A percentile compares a stretch with the other conserved stretches of the same genome.
These are phyloP conservation scores for Eidolon helvum DNA, from an alignment of 2,113 vertebrate genomes.

Conservation along the genomic window DNA sequence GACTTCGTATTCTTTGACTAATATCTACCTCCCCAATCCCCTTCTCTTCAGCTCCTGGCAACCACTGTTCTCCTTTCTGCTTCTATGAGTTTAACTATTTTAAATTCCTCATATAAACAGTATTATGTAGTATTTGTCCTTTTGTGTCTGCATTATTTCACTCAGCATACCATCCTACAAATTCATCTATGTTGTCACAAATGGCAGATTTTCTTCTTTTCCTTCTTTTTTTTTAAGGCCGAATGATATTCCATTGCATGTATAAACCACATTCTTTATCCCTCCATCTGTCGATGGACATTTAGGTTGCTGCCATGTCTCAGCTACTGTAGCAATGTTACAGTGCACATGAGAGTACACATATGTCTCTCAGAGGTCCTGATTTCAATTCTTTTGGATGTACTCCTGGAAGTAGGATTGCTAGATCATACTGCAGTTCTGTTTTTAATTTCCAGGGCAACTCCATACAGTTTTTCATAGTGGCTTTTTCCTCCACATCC, in stretches of 20 bases:
- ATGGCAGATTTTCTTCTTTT: background rate
- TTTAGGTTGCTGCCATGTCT: background rate
- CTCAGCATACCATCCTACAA: background rate
- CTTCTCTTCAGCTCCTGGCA: background rate
- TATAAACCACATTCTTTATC: background rate
- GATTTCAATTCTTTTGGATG: background rate
- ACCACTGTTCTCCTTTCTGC: background rate
- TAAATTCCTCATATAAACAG: background rate
- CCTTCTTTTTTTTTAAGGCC: background rate
- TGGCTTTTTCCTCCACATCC: background rate
- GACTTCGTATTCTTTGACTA: background rate
- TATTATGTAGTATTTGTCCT: background rate
- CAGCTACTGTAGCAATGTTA: background rate
- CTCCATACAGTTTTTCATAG: background rate
- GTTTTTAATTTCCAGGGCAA: background rate
- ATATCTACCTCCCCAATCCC: background rate
- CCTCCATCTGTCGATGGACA: background rate
- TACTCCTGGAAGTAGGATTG: background rate
- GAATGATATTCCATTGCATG: background rate
- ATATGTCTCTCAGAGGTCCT: background rate
- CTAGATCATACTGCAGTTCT: background rate
- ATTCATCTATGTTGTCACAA: background rate
- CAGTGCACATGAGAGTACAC: background rate
- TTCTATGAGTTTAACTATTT: background rate
- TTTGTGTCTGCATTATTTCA: background rate